Evolutionary conservation across 1,140 invertebrate species (phyloP).

Genomic region (Pseudomyrmex concolor): DNA sequence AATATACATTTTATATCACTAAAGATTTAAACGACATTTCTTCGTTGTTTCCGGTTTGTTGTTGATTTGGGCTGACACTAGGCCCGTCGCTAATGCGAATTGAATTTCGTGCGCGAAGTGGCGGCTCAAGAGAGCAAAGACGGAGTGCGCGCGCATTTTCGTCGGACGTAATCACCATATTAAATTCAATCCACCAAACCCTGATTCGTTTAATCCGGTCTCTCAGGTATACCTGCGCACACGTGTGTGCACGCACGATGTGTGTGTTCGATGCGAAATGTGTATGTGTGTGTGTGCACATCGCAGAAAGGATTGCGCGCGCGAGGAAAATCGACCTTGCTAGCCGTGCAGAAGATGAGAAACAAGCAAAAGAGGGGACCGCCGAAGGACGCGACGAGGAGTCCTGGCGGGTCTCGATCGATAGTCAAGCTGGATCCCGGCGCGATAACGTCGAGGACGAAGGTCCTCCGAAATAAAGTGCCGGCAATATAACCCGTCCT

Average conservation of each 20-base stretch:
- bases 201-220: slow-evolving; percentile 66
- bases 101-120: slow-evolving; percentile 8
- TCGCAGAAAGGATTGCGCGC: slow-evolving; percentile 19
- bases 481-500: slow-evolving; percentile 67
- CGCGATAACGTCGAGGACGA: slow-evolving; percentile 66
- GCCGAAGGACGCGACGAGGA: slow-evolving; percentile 46
- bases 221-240: slow-evolving; percentile 5
- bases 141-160: slow-evolving; percentile 24
- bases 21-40: slow-evolving; percentile 16
- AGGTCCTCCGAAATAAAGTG: slow-evolving; percentile 72
- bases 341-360: neutral
- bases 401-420: slow-evolving; percentile 56
- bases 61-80: neutral
- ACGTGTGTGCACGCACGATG: neutral
- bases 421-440: slow-evolving; percentile 69
- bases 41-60: slow-evolving; percentile 14
- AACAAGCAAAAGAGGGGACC: too few species aligned
- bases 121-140: slow-evolving; percentile 15
- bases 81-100: neutral
- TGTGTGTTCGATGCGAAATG: neutral
- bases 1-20: neutral
- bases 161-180: slow-evolving; percentile 65
- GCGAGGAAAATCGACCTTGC: neutral
- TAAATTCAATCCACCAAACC: slow-evolving; percentile 67
- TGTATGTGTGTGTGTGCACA: neutral